Base-by-base conservation (phyloP, 2,888 invertebrate species). In the Loripinus fragilis region DNA sequence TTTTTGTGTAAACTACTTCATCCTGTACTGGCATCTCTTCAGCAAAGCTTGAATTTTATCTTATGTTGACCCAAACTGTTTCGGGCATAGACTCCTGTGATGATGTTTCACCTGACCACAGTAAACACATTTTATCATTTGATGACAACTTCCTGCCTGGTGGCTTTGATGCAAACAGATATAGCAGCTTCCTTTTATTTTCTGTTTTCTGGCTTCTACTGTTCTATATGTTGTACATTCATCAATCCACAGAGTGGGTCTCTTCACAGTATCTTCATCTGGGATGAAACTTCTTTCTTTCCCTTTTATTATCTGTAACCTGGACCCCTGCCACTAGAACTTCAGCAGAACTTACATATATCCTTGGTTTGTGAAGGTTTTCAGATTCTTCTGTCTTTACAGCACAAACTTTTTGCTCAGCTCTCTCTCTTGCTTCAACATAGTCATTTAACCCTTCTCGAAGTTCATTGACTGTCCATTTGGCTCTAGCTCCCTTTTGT, bases 111-210 rank as follows among this genome's bases (percentile, higher is more conserved):
- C 5, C 38, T 38, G 38, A 8, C 38, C 7, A 15, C 55, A 55
- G 55, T 55, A 23, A 55, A 25, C 23, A 25, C 55, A 55, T 23
- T 15, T 55, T 23, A 8, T 20, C 48, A 8, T 15, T 48, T 48
- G 23, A 25, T 8, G 15, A 55, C 55, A 25, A 5, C 25, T 8
- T 2, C 5, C 15, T 28, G 55, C 28, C 7, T 55, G 23, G 5
- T 55, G 55, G 5, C 28, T 28, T 2, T 55, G 7, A 7, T 55
- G 23, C 7, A 55, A 28, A 28, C 55, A 55, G 23, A 55, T 55
- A 55, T n/a, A 55, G 25, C 55, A 55, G 55, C 55, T 8, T 2
- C 55, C 55, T 55, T 55, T 55, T 23, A 55, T 55, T 25, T 28
- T 55, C 55, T 55, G 55, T 55, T 55, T 55, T 15, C 25, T 55